Base-by-base conservation (phyloP, 2,888 invertebrate genomes). In the Dichetophora obliterata region DNA sequence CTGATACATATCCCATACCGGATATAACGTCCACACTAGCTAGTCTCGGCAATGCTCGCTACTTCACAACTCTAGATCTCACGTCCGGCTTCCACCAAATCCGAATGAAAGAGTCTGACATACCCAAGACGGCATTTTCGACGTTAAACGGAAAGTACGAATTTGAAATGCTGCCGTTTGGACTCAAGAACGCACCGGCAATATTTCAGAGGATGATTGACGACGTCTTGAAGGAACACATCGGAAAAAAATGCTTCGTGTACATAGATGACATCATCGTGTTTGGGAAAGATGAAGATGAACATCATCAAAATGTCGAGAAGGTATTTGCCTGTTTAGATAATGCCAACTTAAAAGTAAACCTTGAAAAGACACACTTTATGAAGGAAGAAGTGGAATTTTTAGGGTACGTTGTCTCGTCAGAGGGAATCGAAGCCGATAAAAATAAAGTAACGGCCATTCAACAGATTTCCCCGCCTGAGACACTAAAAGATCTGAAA, bases 11-110 rank as follows among this genome's bases (percentile, higher is more conserved):
- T 22, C 80, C 80, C 0, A 82, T 80, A 19, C 80, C 82, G 0
- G 80, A 81, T n/a, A 81, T 81, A 1, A 78, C 75, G 5, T 68
- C 66, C 3, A 82, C 80, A 8, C 70, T 81, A 8, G 77, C 81
- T 3, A 82, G 80, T 37, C 75, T 82, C 6, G 81, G 81, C 8
- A 48, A 80, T 11, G 76, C 80, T 3, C 81, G 82, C 52, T 80
- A 50, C 65, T 83, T 81, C 19, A 81, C 82, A 0, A 82, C 81
- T 0, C 43, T 82, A 2, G 81, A 82, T 24, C 63, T n/a, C n/a
- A n/a, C n/a, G n/a, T n/a, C n/a, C n/a, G n/a, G n/a, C n/a, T n/a
- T n/a, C n/a, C n/a, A n/a, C n/a, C n/a, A n/a, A n/a, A n/a, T n/a
- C n/a, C n/a, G n/a, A n/a, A n/a, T n/a, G n/a, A n/a, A n/a, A n/a